phyloP scores from a whole-genome alignment of 1,140 invertebrate species.

The Scaptomyza hsui region DNA sequence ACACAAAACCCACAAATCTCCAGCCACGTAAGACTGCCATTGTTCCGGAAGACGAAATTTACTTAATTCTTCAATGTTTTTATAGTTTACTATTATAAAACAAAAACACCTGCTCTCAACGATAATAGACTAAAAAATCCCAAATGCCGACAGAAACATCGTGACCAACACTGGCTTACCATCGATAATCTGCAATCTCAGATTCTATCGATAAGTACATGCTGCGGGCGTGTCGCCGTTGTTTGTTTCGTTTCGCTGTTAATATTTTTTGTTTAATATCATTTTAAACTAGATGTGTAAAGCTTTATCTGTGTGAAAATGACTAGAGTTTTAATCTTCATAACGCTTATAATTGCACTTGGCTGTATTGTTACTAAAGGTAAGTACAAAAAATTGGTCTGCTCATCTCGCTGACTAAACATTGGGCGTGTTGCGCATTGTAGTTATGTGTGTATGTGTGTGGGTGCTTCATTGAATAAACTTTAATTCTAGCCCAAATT shows the following conservation, averaged over 20 bases:
- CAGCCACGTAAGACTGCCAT: slow-evolving; percentile 85
- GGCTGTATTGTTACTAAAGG: slow-evolving; percentile 42
- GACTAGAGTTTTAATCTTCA: slow-evolving; percentile 34
- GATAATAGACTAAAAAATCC: slow-evolving; percentile 44
- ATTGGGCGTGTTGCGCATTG: slow-evolving; percentile 55
- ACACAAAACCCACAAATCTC: slow-evolving; percentile 86
- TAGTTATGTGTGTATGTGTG: slow-evolving; percentile 15
- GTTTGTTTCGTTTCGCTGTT: slow-evolving; percentile 26
- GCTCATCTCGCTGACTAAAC: slow-evolving; percentile 31
- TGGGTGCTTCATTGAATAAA: neutral
- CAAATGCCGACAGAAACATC: neutral
- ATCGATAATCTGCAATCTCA: slow-evolving; percentile 5
- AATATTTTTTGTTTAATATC: slow-evolving; percentile 21
- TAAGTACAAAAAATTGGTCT: slow-evolving; percentile 19
- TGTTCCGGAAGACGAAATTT: slow-evolving; percentile 41
- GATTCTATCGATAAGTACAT: slow-evolving; percentile 16
- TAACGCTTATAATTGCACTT: slow-evolving; percentile 49
- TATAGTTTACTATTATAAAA: slow-evolving; percentile 52
- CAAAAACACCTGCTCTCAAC: slow-evolving; percentile 52
- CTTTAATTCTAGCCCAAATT: neutral
- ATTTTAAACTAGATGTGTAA: slow-evolving; percentile 29
- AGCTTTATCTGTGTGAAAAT: slow-evolving; percentile 37
- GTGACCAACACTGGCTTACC: neutral
- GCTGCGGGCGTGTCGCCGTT: slow-evolving; percentile 47
- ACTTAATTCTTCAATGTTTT: slow-evolving; percentile 15